Evolutionary conservation across 2,888 invertebrate species (phyloP), one percentile per base, ranked within the genome.

Genomic region (Xestia ashworthii): DNA sequence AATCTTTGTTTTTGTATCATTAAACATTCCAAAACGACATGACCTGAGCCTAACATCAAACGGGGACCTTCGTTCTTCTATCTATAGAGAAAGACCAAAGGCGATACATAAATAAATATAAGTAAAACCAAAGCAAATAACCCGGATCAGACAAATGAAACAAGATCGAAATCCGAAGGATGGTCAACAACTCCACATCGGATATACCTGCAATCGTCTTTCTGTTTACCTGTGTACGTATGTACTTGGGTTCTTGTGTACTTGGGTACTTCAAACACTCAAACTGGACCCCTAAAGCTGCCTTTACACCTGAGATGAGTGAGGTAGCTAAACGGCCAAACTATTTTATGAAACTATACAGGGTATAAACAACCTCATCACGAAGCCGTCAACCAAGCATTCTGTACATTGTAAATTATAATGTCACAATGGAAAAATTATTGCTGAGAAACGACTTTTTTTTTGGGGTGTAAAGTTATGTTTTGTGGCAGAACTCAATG

Each of bases 111-210:
- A 55, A 77, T 71, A 86, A 82, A 84, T 81, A 81, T 44, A 81
- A 76, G 85, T 81, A 77, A 76, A 81, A 82, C 79, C 66, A 60
- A 76, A 83, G 76, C 66, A 84, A 85, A 83, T 76, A 87, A 55
- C 71, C 65, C 38, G 58, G 84, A 74, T 68, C 74, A 84, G 77
- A 74, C 75, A 76, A 60, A 89, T 84, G 85, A 83, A 84, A 84
- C 81, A 88, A 79, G 77, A 85, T 88, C 80, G 85, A 83, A 86
- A 79, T 74, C 72, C 68, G 70, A 85, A 89, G 88, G 88, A 75
- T 87, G 81, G 74, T 69, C 87, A 91, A 91, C 89, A 91, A 86
- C 90, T 88, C 89, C 85, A 90, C 87, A 88, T 87, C 85, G 86
- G 85, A 90, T 90, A 87, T 70, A 82, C 80, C 82, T 85, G 86